Evolutionary conservation across 2,888 invertebrate genomes (phyloP).

Genomic region (Tupiocoris notatus): DNA sequence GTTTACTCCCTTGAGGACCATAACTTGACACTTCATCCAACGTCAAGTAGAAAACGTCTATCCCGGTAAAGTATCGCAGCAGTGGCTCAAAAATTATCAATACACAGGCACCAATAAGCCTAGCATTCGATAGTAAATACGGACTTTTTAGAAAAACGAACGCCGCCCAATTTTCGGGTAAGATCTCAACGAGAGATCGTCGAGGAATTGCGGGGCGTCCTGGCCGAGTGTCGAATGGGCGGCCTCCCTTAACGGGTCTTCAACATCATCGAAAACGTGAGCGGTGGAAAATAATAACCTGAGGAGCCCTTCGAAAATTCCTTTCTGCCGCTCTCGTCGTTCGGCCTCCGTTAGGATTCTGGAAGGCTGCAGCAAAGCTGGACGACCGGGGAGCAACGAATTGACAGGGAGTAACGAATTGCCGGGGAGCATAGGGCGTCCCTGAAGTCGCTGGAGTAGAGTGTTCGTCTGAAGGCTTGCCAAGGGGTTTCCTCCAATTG

Average conservation of each 20-base stretch:
- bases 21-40: too few relatives aligned
- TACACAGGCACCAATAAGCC: too few relatives aligned
- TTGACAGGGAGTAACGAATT: neutral
- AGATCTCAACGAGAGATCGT: slow-evolving; percentile 20
- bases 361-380: neutral
- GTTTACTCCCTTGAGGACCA: too few relatives aligned
- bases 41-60: too few relatives aligned
- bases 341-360: slow-evolving; percentile 22
- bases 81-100: too few relatives aligned
- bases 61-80: too few relatives aligned
- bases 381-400: too few relatives aligned
- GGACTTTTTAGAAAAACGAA: too few relatives aligned
- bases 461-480: too few relatives aligned
- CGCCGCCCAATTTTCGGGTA: neutral
- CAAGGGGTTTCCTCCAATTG: too few relatives aligned
- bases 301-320: slow-evolving; percentile 35
- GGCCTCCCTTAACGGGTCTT: slow-evolving; percentile 6
- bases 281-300: slow-evolving; percentile 35
- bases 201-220: slow-evolving; percentile 21
- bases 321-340: slow-evolving; percentile 25
- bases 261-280: slow-evolving; percentile 26
- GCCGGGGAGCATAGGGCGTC: neutral
- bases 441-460: too few relatives aligned
- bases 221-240: slow-evolving; percentile 3
- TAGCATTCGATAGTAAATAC: too few relatives aligned